Conservation (phyloP, 2,797 vertebrate genomes). For the Vespertilio murinus region DNA sequence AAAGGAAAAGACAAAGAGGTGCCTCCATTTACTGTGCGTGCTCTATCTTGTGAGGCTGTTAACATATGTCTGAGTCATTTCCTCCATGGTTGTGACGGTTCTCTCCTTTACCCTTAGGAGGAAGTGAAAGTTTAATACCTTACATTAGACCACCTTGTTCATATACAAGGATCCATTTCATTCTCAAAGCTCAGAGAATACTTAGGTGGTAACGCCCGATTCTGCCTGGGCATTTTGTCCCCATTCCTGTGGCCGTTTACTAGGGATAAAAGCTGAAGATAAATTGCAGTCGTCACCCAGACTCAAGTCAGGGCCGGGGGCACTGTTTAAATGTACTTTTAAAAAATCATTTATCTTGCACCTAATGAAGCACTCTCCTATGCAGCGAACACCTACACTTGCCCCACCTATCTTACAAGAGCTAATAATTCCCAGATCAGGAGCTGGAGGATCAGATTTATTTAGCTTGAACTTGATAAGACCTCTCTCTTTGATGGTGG, state of each 20-base stretch:
- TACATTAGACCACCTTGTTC: neutral
- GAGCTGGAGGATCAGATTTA: neutral
- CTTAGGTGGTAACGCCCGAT: neutral
- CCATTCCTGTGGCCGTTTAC: neutral
- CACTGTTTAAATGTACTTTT: neutral
- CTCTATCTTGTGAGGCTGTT: neutral
- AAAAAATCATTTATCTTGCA: neutral
- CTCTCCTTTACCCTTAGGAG: constrained; percentile 15
- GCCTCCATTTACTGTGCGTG: neutral
- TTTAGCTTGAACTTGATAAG: neutral
- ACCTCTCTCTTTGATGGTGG: neutral
- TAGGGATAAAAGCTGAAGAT: neutral
- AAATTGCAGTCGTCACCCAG: neutral
- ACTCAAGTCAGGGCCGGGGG: neutral
- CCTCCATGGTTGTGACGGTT: constrained; percentile 45
- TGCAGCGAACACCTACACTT: neutral
- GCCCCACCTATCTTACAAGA: neutral
- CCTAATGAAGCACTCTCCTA: neutral
- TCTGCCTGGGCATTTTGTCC: neutral
- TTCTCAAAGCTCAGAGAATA: neutral
- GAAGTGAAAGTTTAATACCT: constrained; percentile 44
- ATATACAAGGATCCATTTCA: neutral
- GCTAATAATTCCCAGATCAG: neutral
- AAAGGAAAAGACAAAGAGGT: neutral
- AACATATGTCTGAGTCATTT: constrained; percentile 56